Evolutionary conservation across 2,888 invertebrate genomes (phyloP), one percentile per base, ranked within the genome.

Genomic region (Drosophila acutilabella): DNA sequence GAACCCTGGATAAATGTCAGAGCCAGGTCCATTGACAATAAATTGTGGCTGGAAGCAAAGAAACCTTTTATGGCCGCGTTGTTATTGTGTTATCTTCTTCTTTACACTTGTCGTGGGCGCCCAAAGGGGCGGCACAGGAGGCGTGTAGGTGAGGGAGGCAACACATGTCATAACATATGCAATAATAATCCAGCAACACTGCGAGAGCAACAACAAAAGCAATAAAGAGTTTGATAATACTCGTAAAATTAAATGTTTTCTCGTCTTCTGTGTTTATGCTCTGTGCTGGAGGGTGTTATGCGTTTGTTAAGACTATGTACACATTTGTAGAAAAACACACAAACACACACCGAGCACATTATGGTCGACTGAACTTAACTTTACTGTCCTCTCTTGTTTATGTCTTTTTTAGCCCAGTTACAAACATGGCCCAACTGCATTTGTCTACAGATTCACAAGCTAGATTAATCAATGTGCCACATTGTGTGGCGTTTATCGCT

Each of bases 91-190:
- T 86, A 74, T 81, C 86, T 80, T 26, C 51, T 52, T 13, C 30
- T 16, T 18, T 50, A 8, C 48, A 50, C 48, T 50, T 33, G 48
- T 50, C 33, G 18, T 13, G 48, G 48, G 16, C 30, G 48, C 16
- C 2, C 13, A 23, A 47, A 26, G 11, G 20, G 11, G 38, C 4
- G 18, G 26, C 18, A 23, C 26, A 13, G 14, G 13, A 10, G 36
- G 40, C 36, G 33, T 20, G 8, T 11, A 6, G 5, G 10, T 11
- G 23, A 18, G 23, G 0, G 23, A 59, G 58, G 51, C 47, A 75
- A 79, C 71, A 67, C 74, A 80, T 85, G 80, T 86, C 80, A 82
- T 82, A 78, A 61, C 66, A 73, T 85, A 71, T 86, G 83, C 83
- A 80, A 79, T 86, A 86, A 85, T 80, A 85, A 82, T 77, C 85